phyloP scores from a whole-genome alignment of 2,888 invertebrate species.

The Agriopis marginaria region DNA sequence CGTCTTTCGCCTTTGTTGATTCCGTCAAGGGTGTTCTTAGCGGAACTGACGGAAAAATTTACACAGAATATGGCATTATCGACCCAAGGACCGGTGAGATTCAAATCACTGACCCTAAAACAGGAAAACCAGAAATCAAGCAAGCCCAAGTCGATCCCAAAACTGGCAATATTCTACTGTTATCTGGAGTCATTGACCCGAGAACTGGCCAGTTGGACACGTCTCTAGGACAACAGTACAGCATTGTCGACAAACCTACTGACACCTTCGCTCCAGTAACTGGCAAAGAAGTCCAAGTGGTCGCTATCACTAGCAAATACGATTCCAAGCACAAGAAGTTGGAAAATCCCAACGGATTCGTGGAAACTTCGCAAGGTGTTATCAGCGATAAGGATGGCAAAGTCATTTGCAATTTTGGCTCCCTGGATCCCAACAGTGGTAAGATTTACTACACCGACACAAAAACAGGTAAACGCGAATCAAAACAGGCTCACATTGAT shows the following conservation, averaged over 20 bases:
- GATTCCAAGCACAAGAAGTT: slow-evolving; percentile 87
- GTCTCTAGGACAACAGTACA: slow-evolving; percentile 86
- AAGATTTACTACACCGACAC: slow-evolving; percentile 86
- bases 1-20: slow-evolving; percentile 83
- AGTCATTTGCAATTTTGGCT: slow-evolving; percentile 88
- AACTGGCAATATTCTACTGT: slow-evolving; percentile 82
- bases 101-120: slow-evolving; percentile 73
- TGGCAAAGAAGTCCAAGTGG: slow-evolving; percentile 84
- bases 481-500: slow-evolving; percentile 86
- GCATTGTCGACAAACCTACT: slow-evolving; percentile 87
- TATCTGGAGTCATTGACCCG: slow-evolving; percentile 86
- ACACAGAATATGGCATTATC: slow-evolving; percentile 87
- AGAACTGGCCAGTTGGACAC: slow-evolving; percentile 86
- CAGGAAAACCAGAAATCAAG: slow-evolving; percentile 77
- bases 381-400: slow-evolving; percentile 90
- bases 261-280: slow-evolving; percentile 72
- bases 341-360: slow-evolving; percentile 85
- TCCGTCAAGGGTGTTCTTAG: slow-evolving; percentile 80
- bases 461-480: slow-evolving; percentile 87
- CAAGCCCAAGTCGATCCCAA: slow-evolving; percentile 80
- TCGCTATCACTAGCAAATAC: slow-evolving; percentile 87
- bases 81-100: slow-evolving; percentile 87
- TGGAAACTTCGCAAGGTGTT: slow-evolving; percentile 83
- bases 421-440: slow-evolving; percentile 87
- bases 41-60: slow-evolving; percentile 88